These are phyloP conservation scores for Synergus gifuensis DNA, from an alignment of 2,888 invertebrate species.

Conservation along the genomic window DNA sequence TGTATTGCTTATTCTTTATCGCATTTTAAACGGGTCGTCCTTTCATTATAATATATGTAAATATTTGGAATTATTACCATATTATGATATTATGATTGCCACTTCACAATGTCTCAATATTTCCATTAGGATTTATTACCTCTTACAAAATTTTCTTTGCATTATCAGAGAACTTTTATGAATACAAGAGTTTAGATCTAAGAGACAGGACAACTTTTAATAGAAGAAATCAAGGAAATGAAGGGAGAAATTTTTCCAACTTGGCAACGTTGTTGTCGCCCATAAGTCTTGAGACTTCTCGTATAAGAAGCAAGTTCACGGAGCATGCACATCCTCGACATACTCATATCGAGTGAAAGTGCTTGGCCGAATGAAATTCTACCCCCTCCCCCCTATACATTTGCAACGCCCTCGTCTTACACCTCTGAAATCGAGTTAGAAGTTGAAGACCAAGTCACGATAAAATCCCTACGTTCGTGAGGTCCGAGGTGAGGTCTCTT, in stretches of 20 bases:
- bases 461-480: slow-evolving; percentile 1
- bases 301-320: slow-evolving; percentile 68
- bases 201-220: neutral
- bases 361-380: slow-evolving; percentile 48
- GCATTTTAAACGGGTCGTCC: neutral
- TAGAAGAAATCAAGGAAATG: slow-evolving; percentile 4
- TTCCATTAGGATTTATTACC: neutral
- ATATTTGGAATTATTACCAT: neutral
- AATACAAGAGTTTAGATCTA: no score
- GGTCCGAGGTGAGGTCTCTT: slow-evolving; percentile 1
- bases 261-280: slow-evolving; percentile 30
- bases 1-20: neutral
- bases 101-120: neutral
- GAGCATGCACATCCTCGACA: slow-evolving; percentile 71
- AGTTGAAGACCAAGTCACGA: slow-evolving; percentile 19
- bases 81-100: neutral
- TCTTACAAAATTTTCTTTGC: neutral
- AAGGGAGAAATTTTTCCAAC: slow-evolving; percentile 24
- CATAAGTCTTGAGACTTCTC: slow-evolving; percentile 14
- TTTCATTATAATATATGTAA: slow-evolving; percentile 11
- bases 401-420: slow-evolving; percentile 31
- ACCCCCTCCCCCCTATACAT: slow-evolving; percentile 25
- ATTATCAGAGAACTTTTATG: no score
- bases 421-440: neutral
- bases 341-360: slow-evolving; percentile 60